Evolutionary conservation across 2,113 vertebrate species (phyloP).

Genomic region (Nettapus auritus): DNA sequence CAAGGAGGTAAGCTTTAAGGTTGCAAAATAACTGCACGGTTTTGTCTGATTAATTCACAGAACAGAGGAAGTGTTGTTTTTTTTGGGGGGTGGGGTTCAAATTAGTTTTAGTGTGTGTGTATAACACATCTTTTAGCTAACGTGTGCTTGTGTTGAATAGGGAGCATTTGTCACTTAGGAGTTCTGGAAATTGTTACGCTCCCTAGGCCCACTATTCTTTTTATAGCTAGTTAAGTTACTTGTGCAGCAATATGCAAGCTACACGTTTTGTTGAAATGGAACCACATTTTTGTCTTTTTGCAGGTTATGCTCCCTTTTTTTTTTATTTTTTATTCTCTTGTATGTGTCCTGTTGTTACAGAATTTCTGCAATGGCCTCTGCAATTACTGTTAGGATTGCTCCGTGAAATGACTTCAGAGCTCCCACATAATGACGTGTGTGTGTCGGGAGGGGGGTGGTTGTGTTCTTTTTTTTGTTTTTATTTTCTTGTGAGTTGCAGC

Average conservation of each 20-base stretch:
- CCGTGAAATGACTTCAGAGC: not conserved
- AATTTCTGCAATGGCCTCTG: not conserved
- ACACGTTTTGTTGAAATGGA: not conserved
- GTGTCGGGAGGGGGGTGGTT: no score
- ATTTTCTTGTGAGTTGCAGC: not conserved
- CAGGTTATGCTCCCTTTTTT: not conserved
- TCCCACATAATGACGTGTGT: not conserved
- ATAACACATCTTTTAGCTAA: not conserved
- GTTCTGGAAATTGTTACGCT: not conserved
- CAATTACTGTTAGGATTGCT: not conserved
- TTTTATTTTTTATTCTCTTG: not conserved
- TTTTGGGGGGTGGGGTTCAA: not conserved
- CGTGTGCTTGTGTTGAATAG: not conserved
- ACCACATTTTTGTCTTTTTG: not conserved
- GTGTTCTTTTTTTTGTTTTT: not conserved
- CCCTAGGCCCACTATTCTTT: not conserved
- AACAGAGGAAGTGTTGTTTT: not conserved
- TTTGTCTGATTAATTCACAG: not conserved
- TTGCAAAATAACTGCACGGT: not conserved
- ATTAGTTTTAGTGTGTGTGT: not conserved
- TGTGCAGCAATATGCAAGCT: not conserved
- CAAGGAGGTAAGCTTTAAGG: constrained; percentile 75
- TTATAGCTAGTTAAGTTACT: not conserved
- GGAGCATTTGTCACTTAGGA: not conserved
- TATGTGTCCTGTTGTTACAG: not conserved